Base-by-base conservation (phyloP, 2,797 vertebrate species). In the Netta rufina region DNA sequence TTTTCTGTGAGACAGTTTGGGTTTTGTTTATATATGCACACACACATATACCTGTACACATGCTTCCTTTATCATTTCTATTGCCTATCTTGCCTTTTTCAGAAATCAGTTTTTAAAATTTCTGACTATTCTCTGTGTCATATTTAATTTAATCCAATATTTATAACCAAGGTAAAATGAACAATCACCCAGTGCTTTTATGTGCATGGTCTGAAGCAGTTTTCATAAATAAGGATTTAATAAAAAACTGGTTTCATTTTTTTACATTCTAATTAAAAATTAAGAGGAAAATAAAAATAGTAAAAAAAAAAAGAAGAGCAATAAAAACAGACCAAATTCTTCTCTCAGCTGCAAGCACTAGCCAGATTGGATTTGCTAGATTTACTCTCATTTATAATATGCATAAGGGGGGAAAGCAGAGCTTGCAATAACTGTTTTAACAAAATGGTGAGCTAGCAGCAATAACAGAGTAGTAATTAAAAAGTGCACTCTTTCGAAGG, bases 221-320 rank as follows among this genome's bases (percentile, higher is more conserved):
- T 92, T 92, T 92, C 94, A 94, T 96, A 95, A 95, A 95, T 80
- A 96, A 95, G 30, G 49, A 74, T 89, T 96, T 95, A 94, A 97
- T 96, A 82, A 96, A 95, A 92, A 90, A 39, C 61, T 84, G 76
- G 71, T 84, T 97, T 84, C 56, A 67, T 90, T 96, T 94, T 94
- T 95, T 95, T 94, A 92, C 49, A 92, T n/a, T 79, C 53, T 69
- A 95, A 97, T 95, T 94, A 96, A 96, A 96, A 95, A 95, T 90
- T 84, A 94, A 95, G 60, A 84, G 39, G 66, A 56, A 65, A 70
- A 21, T 43, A 54, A 54, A 30, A 84, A 78, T 66, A 57, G 43
- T 45, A 45, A 81, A 84, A 83, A 69, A 69, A 60, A 77, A 60
- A 58, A 77, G 39, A 75, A 75, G 8, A 82, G 30, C 45, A 93